Base-by-base conservation (phyloP, 2,113 vertebrate genomes). In the Psittacula cyanocephala region DNA sequence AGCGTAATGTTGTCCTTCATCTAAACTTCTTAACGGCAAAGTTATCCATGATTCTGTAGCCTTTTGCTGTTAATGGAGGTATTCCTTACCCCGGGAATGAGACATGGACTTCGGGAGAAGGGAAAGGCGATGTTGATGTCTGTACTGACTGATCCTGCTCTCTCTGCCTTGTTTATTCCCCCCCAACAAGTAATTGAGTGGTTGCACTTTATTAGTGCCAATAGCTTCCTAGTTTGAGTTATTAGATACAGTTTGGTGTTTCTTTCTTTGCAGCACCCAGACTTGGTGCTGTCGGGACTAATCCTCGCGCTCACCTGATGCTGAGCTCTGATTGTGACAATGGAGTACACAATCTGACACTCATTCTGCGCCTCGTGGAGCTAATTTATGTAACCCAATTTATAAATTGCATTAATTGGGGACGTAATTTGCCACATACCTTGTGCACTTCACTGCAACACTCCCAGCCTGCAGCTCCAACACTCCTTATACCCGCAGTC, bases 331-430 rank as follows among this genome's bases (percentile, higher is more conserved):
- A 89, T 90, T 94, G 75, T 96, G 93, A 96, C 93, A 96, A 80
- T 94, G 72, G 93, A 93, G 88, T 88, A 82, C 62, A 88, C 89
- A 94, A 83, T 95, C 91, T 96, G 88, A 96, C 93, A 88, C 96
- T 96, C 93, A 44, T 63, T 88, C 85, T 81, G 89, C 94, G 95
- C 91, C 85, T 96, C 80, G 75, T 88, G 91, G 49, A n/a, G 93
- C 94, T 97, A 93, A 97, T 96, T 96, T 95, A 93, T 91, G 82
- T 93, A 94, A 96, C 93, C 93, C 93, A 95, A 91, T 96, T 95
- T 96, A 96, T 96, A 96, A 97, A 97, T 94, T 96, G 91, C 82
- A 86, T 89, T 96, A 96, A 90, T 83, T 94, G 89, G 90, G 94
- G 96, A 88, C 82, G 75, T 94, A 91, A 95, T 96, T 96, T 96